phyloP scores from a whole-genome alignment of 1,140 invertebrate species.

The Pygmarrhopalites habei region DNA sequence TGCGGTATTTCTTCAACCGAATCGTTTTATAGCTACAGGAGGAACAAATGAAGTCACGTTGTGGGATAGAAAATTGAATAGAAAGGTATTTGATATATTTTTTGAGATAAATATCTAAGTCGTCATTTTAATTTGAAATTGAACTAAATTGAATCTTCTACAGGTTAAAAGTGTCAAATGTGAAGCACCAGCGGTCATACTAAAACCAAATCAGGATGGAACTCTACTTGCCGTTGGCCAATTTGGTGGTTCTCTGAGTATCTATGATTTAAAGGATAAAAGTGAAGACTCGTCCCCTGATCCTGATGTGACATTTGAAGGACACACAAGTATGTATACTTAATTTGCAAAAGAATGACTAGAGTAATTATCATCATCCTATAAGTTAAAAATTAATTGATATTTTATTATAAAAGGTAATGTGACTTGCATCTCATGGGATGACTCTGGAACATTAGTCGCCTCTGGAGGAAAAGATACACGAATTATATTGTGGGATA shows the following conservation, averaged over 20 bases:
- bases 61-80: conserved; percentile 84
- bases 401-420: conserved; percentile 52
- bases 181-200: conserved; percentile 31
- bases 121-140: too few species aligned
- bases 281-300: conserved; percentile 51
- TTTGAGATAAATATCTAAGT: too few species aligned
- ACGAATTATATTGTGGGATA: conserved; percentile 90
- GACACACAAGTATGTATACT: conserved; percentile 59
- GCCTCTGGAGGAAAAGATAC: conserved; percentile 87
- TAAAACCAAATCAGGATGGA: conserved; percentile 56
- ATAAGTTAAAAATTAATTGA: too few species aligned
- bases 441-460: conserved; percentile 66
- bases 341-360: too few species aligned
- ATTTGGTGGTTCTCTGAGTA: conserved; percentile 74
- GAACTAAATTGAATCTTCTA: conserved; percentile 15
- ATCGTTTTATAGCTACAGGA: conserved; percentile 75
- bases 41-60: conserved; percentile 88
- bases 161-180: conserved; percentile 43
- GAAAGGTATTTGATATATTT: too few species aligned
- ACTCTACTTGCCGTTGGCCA: conserved; percentile 83
- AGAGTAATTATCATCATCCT: too few species aligned
- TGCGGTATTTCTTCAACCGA: conserved; percentile 66
- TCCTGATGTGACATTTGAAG: conserved; percentile 68
- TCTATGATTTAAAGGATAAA: conserved; percentile 60
- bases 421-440: conserved; percentile 74